Evolutionary conservation across 2,113 vertebrate species (phyloP).

Genomic region (Forbesichthys agassizii): DNA sequence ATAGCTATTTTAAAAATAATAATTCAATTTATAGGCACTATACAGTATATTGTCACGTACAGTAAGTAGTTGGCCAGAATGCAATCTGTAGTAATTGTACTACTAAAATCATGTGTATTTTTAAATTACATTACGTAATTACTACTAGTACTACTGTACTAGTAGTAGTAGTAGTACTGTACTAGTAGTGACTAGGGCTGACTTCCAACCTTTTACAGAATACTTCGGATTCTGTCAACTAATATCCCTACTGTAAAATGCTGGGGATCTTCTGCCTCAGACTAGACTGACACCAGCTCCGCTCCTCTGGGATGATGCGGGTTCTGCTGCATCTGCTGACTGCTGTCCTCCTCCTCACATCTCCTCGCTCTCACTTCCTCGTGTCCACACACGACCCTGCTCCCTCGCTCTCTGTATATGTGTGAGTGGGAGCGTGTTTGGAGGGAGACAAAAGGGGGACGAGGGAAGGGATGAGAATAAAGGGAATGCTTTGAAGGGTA

Average conservation of each 20-base stretch:
- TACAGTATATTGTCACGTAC: neutral
- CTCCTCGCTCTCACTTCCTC: slow-evolving; percentile 1
- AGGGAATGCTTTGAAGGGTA: slow-evolving; percentile 24
- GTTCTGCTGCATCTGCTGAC: slow-evolving; percentile 1
- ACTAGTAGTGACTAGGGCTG: too few relatives aligned
- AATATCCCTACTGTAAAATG: too few relatives aligned
- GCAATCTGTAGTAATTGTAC: too few relatives aligned
- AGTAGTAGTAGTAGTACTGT: too few relatives aligned
- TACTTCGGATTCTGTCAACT: too few relatives aligned
- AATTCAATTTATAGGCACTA: neutral
- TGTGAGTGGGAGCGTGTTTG: neutral
- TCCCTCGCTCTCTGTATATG: too few relatives aligned
- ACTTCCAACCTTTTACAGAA: too few relatives aligned
- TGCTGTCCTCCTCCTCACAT: slow-evolving; percentile 2
- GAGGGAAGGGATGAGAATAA: slow-evolving; percentile 4
- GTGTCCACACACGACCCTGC: neutral
- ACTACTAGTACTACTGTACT: too few relatives aligned
- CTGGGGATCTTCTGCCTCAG: neutral
- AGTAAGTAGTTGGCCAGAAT: neutral
- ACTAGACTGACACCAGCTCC: slow-evolving; percentile 29
- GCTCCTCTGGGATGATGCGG: slow-evolving; percentile 19
- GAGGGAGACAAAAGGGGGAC: neutral
- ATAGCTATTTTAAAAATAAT: slow-evolving; percentile 10
- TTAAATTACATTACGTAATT: too few relatives aligned
- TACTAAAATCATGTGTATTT: too few relatives aligned